Conservation (phyloP, 2,888 invertebrate species). For the Polylopha cassiicola region DNA sequence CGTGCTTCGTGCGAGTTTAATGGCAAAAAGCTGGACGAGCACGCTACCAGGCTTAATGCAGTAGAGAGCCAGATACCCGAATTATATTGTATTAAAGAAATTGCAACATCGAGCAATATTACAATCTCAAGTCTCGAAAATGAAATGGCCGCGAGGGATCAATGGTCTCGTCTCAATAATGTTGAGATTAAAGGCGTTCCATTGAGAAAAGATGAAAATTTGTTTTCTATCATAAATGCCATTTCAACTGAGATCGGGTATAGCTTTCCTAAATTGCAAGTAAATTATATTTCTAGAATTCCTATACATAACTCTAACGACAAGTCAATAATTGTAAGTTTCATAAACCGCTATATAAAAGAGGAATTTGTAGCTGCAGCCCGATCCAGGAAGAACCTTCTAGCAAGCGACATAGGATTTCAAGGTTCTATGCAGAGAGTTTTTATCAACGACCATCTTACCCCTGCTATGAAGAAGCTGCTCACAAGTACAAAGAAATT, state of each 20-base stretch:
- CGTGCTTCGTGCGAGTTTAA: too few relatives aligned
- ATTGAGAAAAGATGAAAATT: not conserved
- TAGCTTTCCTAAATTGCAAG: not conserved
- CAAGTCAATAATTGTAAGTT: not conserved
- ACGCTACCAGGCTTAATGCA: too few relatives aligned
- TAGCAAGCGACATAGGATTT: not conserved
- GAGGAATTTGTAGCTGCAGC: not conserved
- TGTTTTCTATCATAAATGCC: not conserved
- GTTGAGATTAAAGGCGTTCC: not conserved
- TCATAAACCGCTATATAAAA: not conserved
- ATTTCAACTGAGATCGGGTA: not conserved
- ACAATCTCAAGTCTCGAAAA: too few relatives aligned
- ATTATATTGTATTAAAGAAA: too few relatives aligned
- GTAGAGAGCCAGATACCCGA: too few relatives aligned
- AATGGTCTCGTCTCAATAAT: too few relatives aligned
- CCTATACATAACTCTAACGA: not conserved
- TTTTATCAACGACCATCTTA: constrained; percentile 4
- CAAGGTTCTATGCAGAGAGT: not conserved
- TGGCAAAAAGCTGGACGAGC: too few relatives aligned
- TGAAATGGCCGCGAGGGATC: too few relatives aligned
- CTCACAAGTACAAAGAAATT: constrained; percentile 5
- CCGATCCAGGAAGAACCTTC: not conserved
- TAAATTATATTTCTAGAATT: not conserved
- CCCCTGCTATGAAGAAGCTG: constrained; percentile 2
- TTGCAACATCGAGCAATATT: too few relatives aligned